Base-by-base conservation (phyloP, 2,113 vertebrate genomes). In the Gulo gulo region DNA sequence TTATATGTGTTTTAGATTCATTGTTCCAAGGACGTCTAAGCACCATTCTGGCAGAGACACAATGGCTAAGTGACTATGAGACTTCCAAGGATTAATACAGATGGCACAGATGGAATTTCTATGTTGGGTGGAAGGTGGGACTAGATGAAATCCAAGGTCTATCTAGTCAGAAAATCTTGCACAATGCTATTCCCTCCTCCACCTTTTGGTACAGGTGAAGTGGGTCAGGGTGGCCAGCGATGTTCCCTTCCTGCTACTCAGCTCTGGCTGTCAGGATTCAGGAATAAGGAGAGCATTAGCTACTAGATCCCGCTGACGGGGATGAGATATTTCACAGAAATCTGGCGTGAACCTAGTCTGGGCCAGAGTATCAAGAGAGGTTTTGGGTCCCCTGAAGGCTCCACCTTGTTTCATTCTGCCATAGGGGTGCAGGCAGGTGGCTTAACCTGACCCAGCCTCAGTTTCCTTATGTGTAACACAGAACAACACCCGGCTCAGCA, bases 1-100 rank as follows among this genome's bases (percentile, higher is more conserved):
- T 93, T 89, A 34, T 63, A 50, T 34, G 21, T 88, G 52, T 63
- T 92, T 95, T 84, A 92, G 82, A 83, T 92, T 57, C 63, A 69
- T n/a, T 81, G 45, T 87, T 86, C 74, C 42, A 80, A 95, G 42
- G 23, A 91, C 24, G 20, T 36, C 0, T 67, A 95, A 95, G 61
- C 57, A 42, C 63, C 71, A 13, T 87, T 91, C 86, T 89, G 82
- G 73, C 47, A 88, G 69, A 63, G 21, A 90, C 52, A 78, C 82
- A 85, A 61, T 74, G 57, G 39, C n/a, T 82, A 83, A 87, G 39
- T 45, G 74, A 82, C 83, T 61, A 86, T 39, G 76, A 92, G 65
- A 82, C 87, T 39, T 89, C 65, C 73, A 95, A 81, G 55, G 45
- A 89, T 92, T 55, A 83, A 89, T 81, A 83, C 81, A 50, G 55